Conservation (phyloP, 1,140 invertebrate genomes). For the Colletes latitarsis region DNA sequence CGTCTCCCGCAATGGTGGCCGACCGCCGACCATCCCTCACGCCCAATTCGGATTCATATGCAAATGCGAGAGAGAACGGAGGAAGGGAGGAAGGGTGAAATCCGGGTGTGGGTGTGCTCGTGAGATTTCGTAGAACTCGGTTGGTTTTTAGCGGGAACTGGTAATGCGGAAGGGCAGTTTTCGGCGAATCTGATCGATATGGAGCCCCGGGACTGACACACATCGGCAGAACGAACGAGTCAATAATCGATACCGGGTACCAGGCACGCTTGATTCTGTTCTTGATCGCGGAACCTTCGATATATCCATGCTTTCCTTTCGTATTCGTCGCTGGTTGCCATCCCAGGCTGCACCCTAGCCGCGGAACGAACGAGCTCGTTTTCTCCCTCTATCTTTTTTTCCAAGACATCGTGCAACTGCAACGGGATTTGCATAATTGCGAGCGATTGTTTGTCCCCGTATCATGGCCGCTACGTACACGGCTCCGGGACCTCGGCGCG, state of each 20-base stretch:
- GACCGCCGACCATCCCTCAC: conserved; percentile 48
- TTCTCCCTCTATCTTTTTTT: conserved; percentile 50
- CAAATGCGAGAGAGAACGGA: conserved; percentile 55
- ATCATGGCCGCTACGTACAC: conserved; percentile 73
- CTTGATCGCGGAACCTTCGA: conserved; percentile 35
- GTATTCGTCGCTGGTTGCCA: not conserved
- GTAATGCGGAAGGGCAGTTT: conserved; percentile 63
- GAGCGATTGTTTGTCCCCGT: conserved; percentile 78
- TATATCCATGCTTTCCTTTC: conserved; percentile 16
- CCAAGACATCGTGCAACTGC: conserved; percentile 72
- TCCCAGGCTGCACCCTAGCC: not conserved
- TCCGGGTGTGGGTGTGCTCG: conserved; percentile 23
- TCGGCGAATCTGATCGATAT: conserved; percentile 41
- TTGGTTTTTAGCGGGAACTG: conserved; percentile 58
- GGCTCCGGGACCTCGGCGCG: conserved; percentile 62
- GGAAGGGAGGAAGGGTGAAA: conserved; percentile 2
- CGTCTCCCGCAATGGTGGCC: conserved; percentile 33
- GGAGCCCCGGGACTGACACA: not conserved
- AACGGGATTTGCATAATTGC: conserved; percentile 78
- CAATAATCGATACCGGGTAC: conserved; percentile 4
- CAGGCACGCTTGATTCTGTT: not conserved
- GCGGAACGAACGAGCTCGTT: conserved; percentile 24
- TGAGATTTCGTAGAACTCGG: conserved; percentile 52
- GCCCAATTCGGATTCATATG: conserved; percentile 69
- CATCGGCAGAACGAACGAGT: conserved; percentile 5